These are phyloP conservation scores for Oreochromis mossambicus DNA, from an alignment of 2,797 vertebrate genomes.

Conservation along the genomic window DNA sequence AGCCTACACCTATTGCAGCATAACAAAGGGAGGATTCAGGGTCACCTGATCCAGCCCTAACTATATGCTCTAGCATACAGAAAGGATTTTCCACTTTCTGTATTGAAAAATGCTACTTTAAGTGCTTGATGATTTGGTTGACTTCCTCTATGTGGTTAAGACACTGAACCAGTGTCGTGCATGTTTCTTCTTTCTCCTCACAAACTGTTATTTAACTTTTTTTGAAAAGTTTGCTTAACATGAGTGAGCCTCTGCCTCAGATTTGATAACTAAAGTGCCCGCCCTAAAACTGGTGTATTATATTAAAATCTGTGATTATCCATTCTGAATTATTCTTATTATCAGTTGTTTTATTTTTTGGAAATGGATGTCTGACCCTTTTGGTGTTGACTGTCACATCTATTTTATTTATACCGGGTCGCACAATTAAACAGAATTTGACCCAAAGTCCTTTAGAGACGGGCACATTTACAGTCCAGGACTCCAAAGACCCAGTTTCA, in stretches of 20 bases:
- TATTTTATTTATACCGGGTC: too few species aligned
- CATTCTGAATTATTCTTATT: too few species aligned
- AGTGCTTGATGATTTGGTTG: neutral
- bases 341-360: too few species aligned
- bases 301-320: too few species aligned
- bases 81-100: neutral
- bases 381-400: too few species aligned
- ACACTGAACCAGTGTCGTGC: neutral
- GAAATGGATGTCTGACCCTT: too few species aligned
- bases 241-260: neutral
- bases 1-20: neutral
- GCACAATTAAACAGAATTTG: too few species aligned
- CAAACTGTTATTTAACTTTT: neutral
- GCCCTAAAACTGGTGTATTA: too few species aligned
- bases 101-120: neutral
- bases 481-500: too few species aligned
- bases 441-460: too few species aligned
- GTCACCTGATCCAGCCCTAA: neutral
- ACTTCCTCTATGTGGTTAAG: neutral
- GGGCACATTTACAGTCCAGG: too few species aligned
- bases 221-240: neutral
- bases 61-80: neutral
- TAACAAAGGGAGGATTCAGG: neutral
- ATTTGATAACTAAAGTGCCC: neutral
- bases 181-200: neutral